Base-by-base conservation (phyloP, 2,113 vertebrate genomes). In the Pungitius pungitius region DNA sequence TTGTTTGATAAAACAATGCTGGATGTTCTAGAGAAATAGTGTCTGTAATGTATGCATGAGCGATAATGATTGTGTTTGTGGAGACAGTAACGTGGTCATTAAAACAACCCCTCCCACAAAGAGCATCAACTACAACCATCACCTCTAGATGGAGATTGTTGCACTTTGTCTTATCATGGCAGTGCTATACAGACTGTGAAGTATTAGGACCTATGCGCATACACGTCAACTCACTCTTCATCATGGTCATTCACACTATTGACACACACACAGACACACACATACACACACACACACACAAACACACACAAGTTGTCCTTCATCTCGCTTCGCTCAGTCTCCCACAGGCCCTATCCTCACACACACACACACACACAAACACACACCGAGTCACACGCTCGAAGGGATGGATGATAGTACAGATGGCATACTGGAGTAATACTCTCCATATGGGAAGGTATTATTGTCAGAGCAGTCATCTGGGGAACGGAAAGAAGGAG, bases 371-470 rank as follows among this genome's bases (percentile, higher is more conserved):
- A 82, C 79, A 76, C 61, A 80, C 35, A 57, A 64, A 69, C 84
- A 69, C 62, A 82, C 26, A 55, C 75, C 65, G 35, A 57, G 69
- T 68, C 84, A 67, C 62, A 82, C 24, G 65, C 89, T 83, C 55
- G 26, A 85, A 88, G 89, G 87, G 77, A 85, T 88, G 83, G 75
- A 82, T 84, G 86, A 85, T 82, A 76, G 86, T 92, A 85, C 89
- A 91, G 89, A 91, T 92, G 91, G 91, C 86, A 69, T 84, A 86
- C 76, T 88, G 77, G 85, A 91, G 83, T 85, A 86, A 87, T 91
- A 84, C 88, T 90, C 86, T 90, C 88, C 82, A 82, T 89, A 92
- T 88, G 87, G 88, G 88, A 88, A 89, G 87, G 89, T 89, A 87
- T 90, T 89, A 80, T 86, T 56, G 73, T 88, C 90, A 88, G 82